These are phyloP conservation scores for Megaceryle alcyon DNA, from an alignment of 2,797 vertebrate genomes.

Conservation along the genomic window DNA sequence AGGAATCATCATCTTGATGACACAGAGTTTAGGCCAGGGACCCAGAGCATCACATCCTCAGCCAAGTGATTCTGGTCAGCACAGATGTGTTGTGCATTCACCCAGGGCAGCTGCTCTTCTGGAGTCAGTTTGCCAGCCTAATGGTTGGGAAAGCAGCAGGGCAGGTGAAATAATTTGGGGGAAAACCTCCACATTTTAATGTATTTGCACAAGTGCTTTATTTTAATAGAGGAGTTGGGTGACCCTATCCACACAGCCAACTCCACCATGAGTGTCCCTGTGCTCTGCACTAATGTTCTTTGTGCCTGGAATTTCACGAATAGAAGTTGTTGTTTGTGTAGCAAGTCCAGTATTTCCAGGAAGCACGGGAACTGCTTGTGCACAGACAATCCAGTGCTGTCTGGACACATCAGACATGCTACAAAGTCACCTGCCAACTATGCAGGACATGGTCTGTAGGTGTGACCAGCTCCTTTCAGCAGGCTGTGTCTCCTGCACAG, in stretches of 20 bases:
- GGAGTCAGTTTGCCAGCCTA: neutral
- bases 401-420: neutral
- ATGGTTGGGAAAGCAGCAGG: neutral
- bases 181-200: neutral
- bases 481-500: neutral
- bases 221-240: neutral
- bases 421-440: neutral
- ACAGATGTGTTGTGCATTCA: neutral
- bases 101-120: neutral
- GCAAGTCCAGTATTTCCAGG: neutral
- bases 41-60: neutral
- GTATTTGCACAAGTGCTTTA: neutral
- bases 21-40: neutral
- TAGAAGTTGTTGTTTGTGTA: neutral
- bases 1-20: neutral
- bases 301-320: neutral
- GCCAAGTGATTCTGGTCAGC: neutral
- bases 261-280: neutral
- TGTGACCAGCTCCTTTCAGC: neutral
- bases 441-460: neutral
- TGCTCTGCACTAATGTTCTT: neutral
- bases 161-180: neutral
- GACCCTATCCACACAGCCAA: neutral
- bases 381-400: slow-evolving; percentile 6
- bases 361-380: neutral